Evolutionary conservation across 2,888 invertebrate species (phyloP).

Genomic region (Drosophila testacea): DNA sequence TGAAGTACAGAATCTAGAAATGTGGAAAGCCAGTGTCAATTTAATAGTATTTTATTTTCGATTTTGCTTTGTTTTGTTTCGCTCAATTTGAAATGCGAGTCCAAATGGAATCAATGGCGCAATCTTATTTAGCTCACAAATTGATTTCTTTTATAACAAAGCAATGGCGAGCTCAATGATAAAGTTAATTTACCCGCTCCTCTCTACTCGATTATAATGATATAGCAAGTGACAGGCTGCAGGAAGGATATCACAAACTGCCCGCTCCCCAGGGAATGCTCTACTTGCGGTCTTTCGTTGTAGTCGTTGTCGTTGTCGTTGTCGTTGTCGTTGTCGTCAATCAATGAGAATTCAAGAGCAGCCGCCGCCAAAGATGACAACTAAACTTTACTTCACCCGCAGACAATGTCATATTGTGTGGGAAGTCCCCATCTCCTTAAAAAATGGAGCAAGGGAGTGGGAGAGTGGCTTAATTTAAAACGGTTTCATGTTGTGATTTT

Average conservation of each 20-base stretch:
- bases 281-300: slow-evolving; percentile 8
- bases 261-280: slow-evolving; percentile 31
- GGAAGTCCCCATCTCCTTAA: slow-evolving; percentile 1
- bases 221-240: slow-evolving; percentile 34
- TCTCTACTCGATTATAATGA: slow-evolving; percentile 12
- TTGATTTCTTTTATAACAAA: slow-evolving; percentile 45
- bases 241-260: slow-evolving; percentile 35
- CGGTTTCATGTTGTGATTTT: slow-evolving; percentile 79
- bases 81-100: slow-evolving; percentile 17
- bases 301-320: slow-evolving; percentile 48
- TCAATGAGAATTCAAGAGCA: slow-evolving; percentile 72
- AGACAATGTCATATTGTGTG: slow-evolving; percentile 68
- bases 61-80: background rate
- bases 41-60: slow-evolving; percentile 1
- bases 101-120: slow-evolving; percentile 30
- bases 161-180: slow-evolving; percentile 43
- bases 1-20: background rate
- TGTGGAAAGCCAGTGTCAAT: slow-evolving; percentile 4
- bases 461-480: slow-evolving; percentile 77
- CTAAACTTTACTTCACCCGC: slow-evolving; percentile 75
- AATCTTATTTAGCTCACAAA: slow-evolving; percentile 42
- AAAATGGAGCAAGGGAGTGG: background rate
- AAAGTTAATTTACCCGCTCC: slow-evolving; percentile 54
- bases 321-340: slow-evolving; percentile 72
- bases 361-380: slow-evolving; percentile 68